Evolutionary conservation across 2,113 vertebrate species (phyloP).

Genomic region (Cottus gobio): DNA sequence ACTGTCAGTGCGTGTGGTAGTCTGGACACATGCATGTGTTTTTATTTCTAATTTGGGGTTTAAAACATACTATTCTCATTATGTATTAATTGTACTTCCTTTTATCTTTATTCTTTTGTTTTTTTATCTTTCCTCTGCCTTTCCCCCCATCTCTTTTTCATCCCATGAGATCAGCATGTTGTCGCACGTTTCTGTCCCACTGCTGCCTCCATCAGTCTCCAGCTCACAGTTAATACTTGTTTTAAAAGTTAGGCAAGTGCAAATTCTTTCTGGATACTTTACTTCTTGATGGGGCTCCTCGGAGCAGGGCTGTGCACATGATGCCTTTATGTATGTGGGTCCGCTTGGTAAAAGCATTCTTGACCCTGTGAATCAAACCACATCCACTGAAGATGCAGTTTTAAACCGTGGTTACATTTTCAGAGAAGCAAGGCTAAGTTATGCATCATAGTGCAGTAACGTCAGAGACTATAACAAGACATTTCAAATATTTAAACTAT

Average conservation of each 20-base stretch:
- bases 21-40: slow-evolving; percentile 7
- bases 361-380: too few species aligned
- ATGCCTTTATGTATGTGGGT: not conserved
- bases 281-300: not conserved
- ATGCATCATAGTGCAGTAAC: not conserved
- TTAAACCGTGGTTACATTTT: not conserved
- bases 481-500: not conserved
- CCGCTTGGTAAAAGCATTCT: not conserved
- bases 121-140: not conserved
- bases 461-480: not conserved
- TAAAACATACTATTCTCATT: not conserved
- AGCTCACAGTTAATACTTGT: not conserved
- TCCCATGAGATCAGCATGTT: slow-evolving; percentile 2
- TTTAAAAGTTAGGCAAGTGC: not conserved
- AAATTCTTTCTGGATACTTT: not conserved
- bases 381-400: not conserved
- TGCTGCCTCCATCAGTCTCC: not conserved
- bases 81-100: not conserved
- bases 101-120: too few species aligned
- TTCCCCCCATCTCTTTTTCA: not conserved
- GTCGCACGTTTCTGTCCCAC: not conserved
- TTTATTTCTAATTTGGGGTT: not conserved
- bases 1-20: not conserved
- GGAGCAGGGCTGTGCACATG: not conserved
- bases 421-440: not conserved